Evolutionary conservation across 2,797 vertebrate species (phyloP).

Genomic region (Gephyroberyx darwinii): DNA sequence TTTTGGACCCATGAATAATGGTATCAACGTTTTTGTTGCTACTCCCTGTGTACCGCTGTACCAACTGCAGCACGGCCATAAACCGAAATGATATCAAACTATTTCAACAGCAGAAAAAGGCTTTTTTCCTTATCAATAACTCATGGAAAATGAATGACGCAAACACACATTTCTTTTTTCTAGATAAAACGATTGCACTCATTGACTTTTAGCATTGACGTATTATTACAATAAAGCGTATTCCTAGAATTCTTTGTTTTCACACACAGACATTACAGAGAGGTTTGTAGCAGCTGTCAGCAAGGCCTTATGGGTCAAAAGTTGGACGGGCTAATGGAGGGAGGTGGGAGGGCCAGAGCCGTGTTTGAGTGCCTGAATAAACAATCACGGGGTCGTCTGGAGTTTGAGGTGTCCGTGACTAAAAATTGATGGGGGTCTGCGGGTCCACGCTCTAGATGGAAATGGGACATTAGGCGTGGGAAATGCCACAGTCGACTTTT

Average conservation of each 20-base stretch:
- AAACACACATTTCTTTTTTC: conserved; percentile 3
- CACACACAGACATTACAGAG: conserved; percentile 49
- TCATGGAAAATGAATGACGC: conserved; percentile 23
- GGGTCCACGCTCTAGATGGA: conserved; percentile 15
- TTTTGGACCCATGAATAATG: too few species aligned
- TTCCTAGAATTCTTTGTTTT: conserved; percentile 39
- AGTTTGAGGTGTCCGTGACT: conserved; percentile 73
- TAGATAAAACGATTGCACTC: conserved; percentile 1
- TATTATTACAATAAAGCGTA: conserved; percentile 16
- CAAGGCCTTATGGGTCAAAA: conserved; percentile 54
- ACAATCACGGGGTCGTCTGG: conserved; percentile 70
- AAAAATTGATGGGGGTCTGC: conserved; percentile 46
- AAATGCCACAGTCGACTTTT: conserved; percentile 42
- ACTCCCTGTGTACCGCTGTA: neutral
- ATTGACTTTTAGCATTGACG: conserved; percentile 29
- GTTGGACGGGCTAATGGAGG: conserved; percentile 53
- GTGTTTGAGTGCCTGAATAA: conserved; percentile 71
- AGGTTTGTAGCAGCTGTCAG: conserved; percentile 62
- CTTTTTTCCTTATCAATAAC: conserved; percentile 9
- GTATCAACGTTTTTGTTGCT: too few species aligned
- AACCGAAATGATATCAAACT: neutral
- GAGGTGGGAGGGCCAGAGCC: conserved; percentile 53
- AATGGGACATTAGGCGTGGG: conserved; percentile 38
- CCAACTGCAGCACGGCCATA: neutral
- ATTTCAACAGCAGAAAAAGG: conserved; percentile 2